Base-by-base conservation (phyloP, 2,113 vertebrate species). In the Triplophysa siluroides region DNA sequence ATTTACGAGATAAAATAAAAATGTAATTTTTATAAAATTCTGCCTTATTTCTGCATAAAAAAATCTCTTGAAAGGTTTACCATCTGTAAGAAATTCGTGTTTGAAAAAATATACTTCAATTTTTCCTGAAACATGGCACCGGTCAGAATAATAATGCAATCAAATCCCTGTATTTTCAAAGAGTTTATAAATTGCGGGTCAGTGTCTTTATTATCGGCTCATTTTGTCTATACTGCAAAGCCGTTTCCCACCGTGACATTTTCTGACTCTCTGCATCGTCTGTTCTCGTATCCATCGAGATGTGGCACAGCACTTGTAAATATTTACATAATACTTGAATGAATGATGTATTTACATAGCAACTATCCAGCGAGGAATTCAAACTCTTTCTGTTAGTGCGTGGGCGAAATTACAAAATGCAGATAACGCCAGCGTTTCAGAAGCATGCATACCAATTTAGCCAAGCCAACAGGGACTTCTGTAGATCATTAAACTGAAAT, bases 321-420 rank as follows among this genome's bases (percentile, higher is more conserved):
- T 71, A 80, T 80, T 83, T 74, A 66, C 71, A 64, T 80, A 73
- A 58, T 80, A 74, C 63, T 82, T 78, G 58, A 84, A 65, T 54
- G 60, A 47, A 60, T 78, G 64, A 50, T 76, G 64, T 76, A 79
- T 82, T 80, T 80, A 63, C 82, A 71, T 75, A 82, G 60, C 60
- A 56, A 21, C 69, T 61, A 66, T 56, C 76, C 56, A 58, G 38
- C n/a, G 72, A 23, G 78, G 61, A 45, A 58, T 81, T 72, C 61
- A 16, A 58, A 62, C 70, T 62, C 58, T 62, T 81, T 81, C 74
- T 78, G 47, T 45, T 60, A 47, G 62, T 19, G 12, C 66, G 33
- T 29, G 74, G 79, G 75, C 54, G 78, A 69, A 29, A 75, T 52
- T 72, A 69, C 68, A 81, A 77, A 52, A 79, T 47, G 21, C 1